phyloP scores from a whole-genome alignment of 2,113 vertebrate species.

The Myiopsitta monachus region DNA sequence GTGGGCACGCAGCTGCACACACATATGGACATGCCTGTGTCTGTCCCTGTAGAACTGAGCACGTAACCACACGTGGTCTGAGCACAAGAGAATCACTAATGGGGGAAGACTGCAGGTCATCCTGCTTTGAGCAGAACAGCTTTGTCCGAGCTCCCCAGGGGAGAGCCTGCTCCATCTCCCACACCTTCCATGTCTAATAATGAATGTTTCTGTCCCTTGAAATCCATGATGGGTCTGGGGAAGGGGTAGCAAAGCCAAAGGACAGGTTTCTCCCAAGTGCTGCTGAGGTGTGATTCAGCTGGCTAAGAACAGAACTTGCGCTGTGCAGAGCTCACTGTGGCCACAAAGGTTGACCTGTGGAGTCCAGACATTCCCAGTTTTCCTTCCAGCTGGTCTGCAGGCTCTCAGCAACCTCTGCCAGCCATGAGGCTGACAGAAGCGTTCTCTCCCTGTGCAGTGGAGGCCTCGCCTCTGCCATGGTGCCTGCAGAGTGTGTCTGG shows the following conservation, averaged over 20 bases:
- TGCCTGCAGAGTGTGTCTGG: fast-evolving
- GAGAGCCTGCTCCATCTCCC: background rate
- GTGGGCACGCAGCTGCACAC: background rate
- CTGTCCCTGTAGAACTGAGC: background rate
- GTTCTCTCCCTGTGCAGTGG: background rate
- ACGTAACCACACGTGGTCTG: fast-evolving
- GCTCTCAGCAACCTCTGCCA: background rate
- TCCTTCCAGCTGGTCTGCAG: background rate
- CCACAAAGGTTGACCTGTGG: background rate
- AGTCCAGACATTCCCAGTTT: background rate
- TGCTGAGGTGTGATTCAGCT: background rate
- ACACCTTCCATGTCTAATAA: fast-evolving
- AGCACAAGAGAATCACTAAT: background rate
- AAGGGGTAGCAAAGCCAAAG: background rate
- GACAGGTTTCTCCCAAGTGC: background rate
- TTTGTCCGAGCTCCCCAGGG: background rate
- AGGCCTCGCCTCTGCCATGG: background rate
- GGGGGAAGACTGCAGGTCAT: background rate
- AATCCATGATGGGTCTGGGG: background rate
- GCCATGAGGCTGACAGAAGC: fast-evolving
- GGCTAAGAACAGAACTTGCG: background rate
- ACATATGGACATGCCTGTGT: fast-evolving
- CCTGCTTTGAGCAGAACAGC: background rate
- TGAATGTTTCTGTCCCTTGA: background rate
- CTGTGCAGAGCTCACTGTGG: background rate